Base-by-base conservation (phyloP, 2,113 vertebrate species). In the Potamarius usumacintae region DNA sequence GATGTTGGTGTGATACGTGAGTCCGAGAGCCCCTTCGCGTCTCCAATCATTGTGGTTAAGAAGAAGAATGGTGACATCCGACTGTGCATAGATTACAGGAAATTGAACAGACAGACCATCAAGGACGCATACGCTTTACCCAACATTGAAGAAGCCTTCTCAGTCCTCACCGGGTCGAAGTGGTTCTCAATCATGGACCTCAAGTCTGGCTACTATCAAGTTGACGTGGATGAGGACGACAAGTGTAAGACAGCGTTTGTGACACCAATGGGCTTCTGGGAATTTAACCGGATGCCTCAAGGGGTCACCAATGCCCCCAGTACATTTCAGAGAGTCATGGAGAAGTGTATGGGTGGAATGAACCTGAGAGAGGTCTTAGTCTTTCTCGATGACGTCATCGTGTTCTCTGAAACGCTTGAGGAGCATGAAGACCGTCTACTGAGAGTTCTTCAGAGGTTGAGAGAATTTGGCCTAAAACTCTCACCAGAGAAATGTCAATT, bases 1-100 rank as follows among this genome's bases (percentile, higher is more conserved):
- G 85, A 81, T 55, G 88, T 72, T 7, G 69, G 69, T 22, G 79
- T 89, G 17, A 85, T 86, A 6, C 10, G 79, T 2, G 88, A 83
- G 30, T 79, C 85, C 4, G 72, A 89, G 5, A 86, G 85, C 8
- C 69, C 80, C 7, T 63, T 63, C 10, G 62, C 62, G 1, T 63
- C 62, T 4, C 62, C 20, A 7, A 63, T 63, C 6, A 84, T 82
- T 1, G 50, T 82, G 0, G 77, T 88, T 0, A 74, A 74, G 18
- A 88, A 85, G n/a, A 85, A 82, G 17, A 77, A 60, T 55, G 84
- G 81, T 25, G 5, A 34, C 7, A 87, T 83, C 14, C 4, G 71
- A 22, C 8, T 63, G 2, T 63, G 62, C 9, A 8, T 63, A 2
- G 62, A 63, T 11, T 63, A 63, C 2, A 22, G 22, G 3, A 63